Base-by-base conservation (phyloP, 2,888 invertebrate genomes). In the Amblyteles armatorius region DNA sequence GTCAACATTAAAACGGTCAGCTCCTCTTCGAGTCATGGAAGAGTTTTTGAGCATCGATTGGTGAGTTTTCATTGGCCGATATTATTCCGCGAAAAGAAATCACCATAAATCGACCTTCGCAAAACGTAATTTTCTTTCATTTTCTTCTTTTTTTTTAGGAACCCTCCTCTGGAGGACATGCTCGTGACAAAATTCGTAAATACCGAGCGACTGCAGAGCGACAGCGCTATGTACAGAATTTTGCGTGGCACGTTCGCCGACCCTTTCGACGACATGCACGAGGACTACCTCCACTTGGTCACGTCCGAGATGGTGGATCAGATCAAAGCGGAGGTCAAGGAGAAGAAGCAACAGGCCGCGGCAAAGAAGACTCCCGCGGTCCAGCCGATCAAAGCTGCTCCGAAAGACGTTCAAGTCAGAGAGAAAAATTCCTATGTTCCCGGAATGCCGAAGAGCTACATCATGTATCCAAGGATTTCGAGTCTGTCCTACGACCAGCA, bases 201-300 rank as follows among this genome's bases (percentile, higher is more conserved):
- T 5, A 86, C 88, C 6, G 88, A 90, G 19, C 91, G 92, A 79
- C 83, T 93, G 67, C 77, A 89, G 50, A 84, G 73, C 2, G 92
- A 93, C n/a, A 90, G 92, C 77, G 88, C 87, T 0, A 91, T 91
- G 90, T 90, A 91, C 22, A 89, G 72, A 89, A 86, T 92, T 55
- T 63, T 93, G 52, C 83, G 84, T 29, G 92, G 90, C 6, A 87
- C 52, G 7, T 92, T 92, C 33, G 79, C 0, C 16, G 91, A 93
- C 82, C 93, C 93, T 5, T 92, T 92, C 65, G 80, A 85, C 19
- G 83, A 90, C 76, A 67, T 90, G 0, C 82, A 89, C 11, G 79
- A 87, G 16, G 90, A 90, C 6, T 90, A 88, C 33, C 57, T 82
- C 4, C 36, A 87, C 2, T 11, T 83, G 19, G 65, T 89, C 7